Percentiles rank a stretch among this genome's conserved stretches.
Evolutionary conservation across 64 coral and sea anemone species (phyloP).

Genomic region (Montipora sp.): DNA sequence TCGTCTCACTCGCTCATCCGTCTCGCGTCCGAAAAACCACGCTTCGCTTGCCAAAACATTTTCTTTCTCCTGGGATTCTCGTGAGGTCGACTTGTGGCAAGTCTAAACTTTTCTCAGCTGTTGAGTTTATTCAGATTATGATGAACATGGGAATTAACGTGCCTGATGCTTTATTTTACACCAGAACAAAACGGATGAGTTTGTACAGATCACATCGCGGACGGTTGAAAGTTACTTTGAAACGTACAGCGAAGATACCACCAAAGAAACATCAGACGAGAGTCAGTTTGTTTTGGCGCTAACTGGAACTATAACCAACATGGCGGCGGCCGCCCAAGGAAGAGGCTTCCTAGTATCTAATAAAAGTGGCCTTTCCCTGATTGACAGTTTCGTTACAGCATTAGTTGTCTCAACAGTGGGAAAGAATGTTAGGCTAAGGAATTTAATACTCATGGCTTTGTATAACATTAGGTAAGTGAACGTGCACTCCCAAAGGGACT

Average conservation of each 20-base stretch:
- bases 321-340: constrained; percentile 75
- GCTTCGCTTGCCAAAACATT: no score
- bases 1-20: no score
- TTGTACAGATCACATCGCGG: constrained; percentile 68
- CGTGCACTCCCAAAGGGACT: background rate
- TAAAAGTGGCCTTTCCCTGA: constrained; percentile 46
- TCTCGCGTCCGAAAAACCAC: no score
- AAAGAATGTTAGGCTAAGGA: constrained; percentile 69
- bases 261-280: constrained; percentile 74
- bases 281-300: constrained; percentile 88
- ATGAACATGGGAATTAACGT: background rate
- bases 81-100: no score
- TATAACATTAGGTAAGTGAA: constrained; percentile 82
- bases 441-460: constrained; percentile 83
- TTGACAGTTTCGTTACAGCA: constrained; percentile 74
- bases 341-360: constrained; percentile 72
- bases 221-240: constrained; percentile 89
- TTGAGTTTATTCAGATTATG: background rate
- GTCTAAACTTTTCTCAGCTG: background rate
- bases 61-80: no score
- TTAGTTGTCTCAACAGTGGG: constrained; percentile 44
- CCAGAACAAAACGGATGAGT: constrained; percentile 82
- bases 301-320: constrained; percentile 81
- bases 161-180: background rate
- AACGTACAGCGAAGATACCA: constrained; percentile 51